Percentiles rank a stretch among this genome's conserved stretches.
phyloP scores from a whole-genome alignment of 2,797 vertebrate genomes.

The Chelon labrosus region DNA sequence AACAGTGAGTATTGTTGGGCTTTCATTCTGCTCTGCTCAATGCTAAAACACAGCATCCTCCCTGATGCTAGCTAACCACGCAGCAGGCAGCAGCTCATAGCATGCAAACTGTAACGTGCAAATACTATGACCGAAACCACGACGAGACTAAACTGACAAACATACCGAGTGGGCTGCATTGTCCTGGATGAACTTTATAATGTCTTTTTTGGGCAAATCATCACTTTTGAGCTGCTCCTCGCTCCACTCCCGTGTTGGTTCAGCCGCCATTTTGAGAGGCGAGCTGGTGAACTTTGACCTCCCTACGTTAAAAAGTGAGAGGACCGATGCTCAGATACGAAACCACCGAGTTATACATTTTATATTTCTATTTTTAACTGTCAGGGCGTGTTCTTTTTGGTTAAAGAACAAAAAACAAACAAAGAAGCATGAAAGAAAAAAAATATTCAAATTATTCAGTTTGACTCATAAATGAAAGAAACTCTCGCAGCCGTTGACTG shows the following conservation, averaged over 20 bases:
- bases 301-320: background rate
- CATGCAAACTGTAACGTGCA: background rate
- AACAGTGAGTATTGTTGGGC: background rate
- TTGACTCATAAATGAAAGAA: no score
- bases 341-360: background rate
- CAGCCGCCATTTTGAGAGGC: conserved; percentile 88
- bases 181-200: conserved; percentile 95
- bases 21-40: background rate
- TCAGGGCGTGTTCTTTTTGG: no score
- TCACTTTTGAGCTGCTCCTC: conserved; percentile 93
- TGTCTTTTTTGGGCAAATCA: conserved; percentile 93
- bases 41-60: conserved; percentile 7
- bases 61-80: conserved; percentile 41
- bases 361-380: no score
- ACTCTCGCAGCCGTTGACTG: no score
- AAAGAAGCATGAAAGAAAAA: no score
- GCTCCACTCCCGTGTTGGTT: conserved; percentile 89
- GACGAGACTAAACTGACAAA: background rate
- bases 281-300: conserved; percentile 71
- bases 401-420: no score
- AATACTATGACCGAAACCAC: accelerated
- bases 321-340: background rate
- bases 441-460: no score
- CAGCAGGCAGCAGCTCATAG: conserved; percentile 22
- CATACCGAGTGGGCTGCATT: conserved; percentile 91